Evolutionary conservation across 2,113 vertebrate genomes (phyloP), one percentile per base, ranked within the genome.

Genomic region (Stigmatopora nigra): DNA sequence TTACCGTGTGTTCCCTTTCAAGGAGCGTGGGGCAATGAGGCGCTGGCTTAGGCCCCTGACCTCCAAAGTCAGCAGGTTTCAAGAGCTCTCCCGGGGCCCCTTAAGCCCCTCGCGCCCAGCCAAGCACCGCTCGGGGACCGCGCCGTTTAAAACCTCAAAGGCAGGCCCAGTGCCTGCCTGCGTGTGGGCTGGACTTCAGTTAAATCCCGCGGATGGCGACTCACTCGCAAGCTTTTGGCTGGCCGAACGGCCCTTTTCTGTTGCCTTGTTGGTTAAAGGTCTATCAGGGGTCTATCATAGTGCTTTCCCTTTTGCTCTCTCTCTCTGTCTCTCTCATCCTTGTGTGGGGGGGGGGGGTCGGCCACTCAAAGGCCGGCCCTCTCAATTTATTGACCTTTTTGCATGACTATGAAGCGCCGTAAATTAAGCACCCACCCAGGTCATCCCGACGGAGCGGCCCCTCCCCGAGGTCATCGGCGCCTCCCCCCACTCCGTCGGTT

Each of bases 361-460:
- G n/a, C n/a, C n/a, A n/a, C n/a, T n/a, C n/a, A n/a, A n/a, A n/a
- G n/a, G n/a, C n/a, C n/a, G 38, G 4, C 38, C 0, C 38, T 1
- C 1, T 38, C 38, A 73, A 75, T 86, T 87, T 79, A 88, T 74
- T 69, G 82, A 79, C 82, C 67, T 75, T 77, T 88, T 84, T 78
- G 79, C 85, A 88, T 84, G 64, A 79, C 83, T 82, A 87, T 83
- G 78, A 84, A 78, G 78, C 73, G 81, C 69, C 65, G 63, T 88
- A 84, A 87, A 86, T 84, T 75, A 31, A 31, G 2, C 25, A 31
- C 25, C 25, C 25, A 84, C 63, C 7, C 0, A 65, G 61, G 63
- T 15, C 57, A 79, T 72, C 63, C 68, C 22, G 41, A 69, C 78
- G 53, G 17, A 44, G 47, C 7, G 5, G n/a, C 59, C n/a, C 16